Evolutionary conservation across 2,113 vertebrate genomes (phyloP).

Genomic region (Ciconia maguari): DNA sequence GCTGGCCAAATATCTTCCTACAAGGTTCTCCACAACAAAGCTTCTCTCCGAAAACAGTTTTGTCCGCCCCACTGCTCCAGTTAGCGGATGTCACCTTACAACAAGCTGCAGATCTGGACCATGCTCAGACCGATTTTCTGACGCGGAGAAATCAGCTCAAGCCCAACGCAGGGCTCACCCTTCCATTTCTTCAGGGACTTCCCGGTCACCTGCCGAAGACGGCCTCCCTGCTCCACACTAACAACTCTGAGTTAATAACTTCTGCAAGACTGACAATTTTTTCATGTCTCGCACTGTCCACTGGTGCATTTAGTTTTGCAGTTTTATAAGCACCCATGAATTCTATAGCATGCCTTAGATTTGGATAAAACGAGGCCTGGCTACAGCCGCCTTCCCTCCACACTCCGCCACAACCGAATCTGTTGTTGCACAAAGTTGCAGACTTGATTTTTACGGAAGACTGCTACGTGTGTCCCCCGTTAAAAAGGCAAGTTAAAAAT

Average conservation of each 20-base stretch:
- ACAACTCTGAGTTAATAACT: neutral
- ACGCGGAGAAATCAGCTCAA: rapidly evolving
- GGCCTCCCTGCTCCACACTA: neutral
- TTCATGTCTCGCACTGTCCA: rapidly evolving
- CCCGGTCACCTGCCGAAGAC: rapidly evolving
- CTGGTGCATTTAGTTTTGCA: neutral
- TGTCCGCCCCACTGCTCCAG: rapidly evolving
- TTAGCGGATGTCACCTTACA: neutral
- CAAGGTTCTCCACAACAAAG: neutral
- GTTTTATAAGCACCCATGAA: neutral
- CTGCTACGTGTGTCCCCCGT: rapidly evolving
- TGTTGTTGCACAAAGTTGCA: neutral
- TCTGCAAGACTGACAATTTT: rapidly evolving
- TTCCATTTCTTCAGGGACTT: neutral
- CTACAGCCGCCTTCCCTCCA: rapidly evolving
- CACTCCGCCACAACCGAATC: rapidly evolving
- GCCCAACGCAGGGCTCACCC: neutral
- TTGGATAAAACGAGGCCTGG: neutral
- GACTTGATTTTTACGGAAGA: neutral
- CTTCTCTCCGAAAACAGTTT: neutral
- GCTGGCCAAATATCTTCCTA: neutral
- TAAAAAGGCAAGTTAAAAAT: neutral
- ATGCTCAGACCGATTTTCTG: too few species aligned
- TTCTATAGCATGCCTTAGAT: neutral
- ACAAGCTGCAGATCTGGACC: rapidly evolving